These are phyloP conservation scores for Onychomys leucogaster DNA, from an alignment of 2,797 vertebrate genomes.

Conservation along the genomic window DNA sequence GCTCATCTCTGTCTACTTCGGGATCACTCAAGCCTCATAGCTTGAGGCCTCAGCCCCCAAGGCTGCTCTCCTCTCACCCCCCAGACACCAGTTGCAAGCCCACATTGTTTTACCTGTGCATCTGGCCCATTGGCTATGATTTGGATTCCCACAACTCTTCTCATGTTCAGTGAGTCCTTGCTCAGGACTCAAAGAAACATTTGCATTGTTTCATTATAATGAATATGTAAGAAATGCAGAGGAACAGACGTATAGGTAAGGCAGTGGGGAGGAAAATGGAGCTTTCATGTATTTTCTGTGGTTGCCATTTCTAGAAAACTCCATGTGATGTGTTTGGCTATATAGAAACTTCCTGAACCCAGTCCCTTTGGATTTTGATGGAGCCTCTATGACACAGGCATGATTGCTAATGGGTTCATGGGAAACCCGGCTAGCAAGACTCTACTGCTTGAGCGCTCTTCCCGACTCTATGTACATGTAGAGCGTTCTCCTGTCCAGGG, in stretches of 20 bases:
- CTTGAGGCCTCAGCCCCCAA: background rate
- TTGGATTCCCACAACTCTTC: background rate
- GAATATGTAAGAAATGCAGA: background rate
- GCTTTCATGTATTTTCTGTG: background rate
- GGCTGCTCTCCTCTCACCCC: background rate
- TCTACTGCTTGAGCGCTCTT: background rate
- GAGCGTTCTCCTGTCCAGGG: background rate
- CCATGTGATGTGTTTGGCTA: background rate
- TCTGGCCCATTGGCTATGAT: background rate
- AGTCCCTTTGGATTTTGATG: background rate
- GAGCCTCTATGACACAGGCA: background rate
- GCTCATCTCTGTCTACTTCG: background rate
- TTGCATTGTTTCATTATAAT: background rate
- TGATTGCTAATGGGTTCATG: background rate
- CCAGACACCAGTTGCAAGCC: background rate
- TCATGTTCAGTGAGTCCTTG: background rate
- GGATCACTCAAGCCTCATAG: background rate
- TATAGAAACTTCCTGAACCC: background rate
- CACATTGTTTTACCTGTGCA: background rate
- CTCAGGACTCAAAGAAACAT: background rate
- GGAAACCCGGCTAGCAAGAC: background rate
- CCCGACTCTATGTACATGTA: no score
- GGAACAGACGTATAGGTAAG: background rate
- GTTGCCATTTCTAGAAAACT: background rate
- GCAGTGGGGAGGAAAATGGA: background rate